These are phyloP conservation scores for Pseudomugil tenellus DNA, from an alignment of 2,797 vertebrate species.

Conservation along the genomic window DNA sequence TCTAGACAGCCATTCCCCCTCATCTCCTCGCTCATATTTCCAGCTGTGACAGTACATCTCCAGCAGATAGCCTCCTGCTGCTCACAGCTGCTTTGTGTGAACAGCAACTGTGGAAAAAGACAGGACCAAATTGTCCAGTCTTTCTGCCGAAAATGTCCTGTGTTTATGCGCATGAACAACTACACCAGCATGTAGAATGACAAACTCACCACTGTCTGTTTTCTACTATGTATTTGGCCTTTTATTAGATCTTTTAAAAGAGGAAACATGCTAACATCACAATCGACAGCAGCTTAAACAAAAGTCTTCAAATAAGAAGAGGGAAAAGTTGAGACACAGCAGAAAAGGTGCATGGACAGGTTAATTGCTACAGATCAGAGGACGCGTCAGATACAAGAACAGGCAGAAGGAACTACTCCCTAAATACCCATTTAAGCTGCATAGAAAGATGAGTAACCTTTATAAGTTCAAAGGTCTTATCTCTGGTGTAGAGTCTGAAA, in stretches of 20 bases:
- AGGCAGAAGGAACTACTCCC: constrained; percentile 28
- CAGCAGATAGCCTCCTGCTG: background rate
- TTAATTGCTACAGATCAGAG: constrained; percentile 35
- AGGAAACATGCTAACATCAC: background rate
- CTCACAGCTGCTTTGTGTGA: background rate
- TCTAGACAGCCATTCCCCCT: background rate
- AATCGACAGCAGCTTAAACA: background rate
- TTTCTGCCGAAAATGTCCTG: background rate
- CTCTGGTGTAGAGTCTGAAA: constrained; percentile 45
- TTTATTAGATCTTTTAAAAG: background rate
- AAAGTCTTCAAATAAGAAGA: constrained; percentile 15
- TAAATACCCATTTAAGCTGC: constrained; percentile 32
- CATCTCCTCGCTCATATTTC: background rate
- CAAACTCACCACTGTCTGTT: background rate
- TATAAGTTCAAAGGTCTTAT: constrained; percentile 52
- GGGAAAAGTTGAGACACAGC: constrained; percentile 7
- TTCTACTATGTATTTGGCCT: background rate
- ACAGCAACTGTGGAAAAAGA: background rate
- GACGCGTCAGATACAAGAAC: constrained; percentile 16
- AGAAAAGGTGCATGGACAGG: constrained; percentile 33
- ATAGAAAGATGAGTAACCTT: constrained; percentile 53
- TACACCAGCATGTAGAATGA: background rate
- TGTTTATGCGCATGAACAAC: background rate
- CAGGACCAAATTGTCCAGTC: background rate
- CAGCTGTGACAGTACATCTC: background rate